Percentiles rank a stretch among this genome's conserved stretches.
These are phyloP conservation scores for Lagenorhynchus albirostris DNA, from an alignment of 2,113 vertebrate genomes.

Conservation along the genomic window DNA sequence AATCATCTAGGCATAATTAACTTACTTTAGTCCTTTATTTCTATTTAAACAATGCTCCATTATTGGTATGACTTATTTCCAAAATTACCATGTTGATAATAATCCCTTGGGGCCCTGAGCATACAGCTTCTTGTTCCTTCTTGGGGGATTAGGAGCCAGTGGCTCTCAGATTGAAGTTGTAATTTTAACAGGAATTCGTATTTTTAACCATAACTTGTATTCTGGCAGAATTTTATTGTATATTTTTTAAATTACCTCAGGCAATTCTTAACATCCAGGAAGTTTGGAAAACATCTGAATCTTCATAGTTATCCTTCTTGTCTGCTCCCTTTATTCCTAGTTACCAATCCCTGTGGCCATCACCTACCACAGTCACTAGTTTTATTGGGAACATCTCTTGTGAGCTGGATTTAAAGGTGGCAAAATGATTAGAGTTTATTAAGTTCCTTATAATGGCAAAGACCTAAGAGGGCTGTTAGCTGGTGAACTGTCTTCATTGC, in stretches of 20 bases:
- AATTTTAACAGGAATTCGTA: not conserved
- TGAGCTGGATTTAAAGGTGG: slow-evolving; percentile 4
- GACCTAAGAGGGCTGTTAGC: not conserved
- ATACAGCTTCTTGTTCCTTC: not conserved
- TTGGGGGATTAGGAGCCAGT: not conserved
- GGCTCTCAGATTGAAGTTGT: not conserved
- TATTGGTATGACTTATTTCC: not conserved
- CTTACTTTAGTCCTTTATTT: not conserved
- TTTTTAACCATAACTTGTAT: not conserved
- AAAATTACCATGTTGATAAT: not conserved
- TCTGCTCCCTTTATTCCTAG: not conserved
- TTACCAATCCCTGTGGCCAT: not conserved
- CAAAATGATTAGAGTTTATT: slow-evolving; percentile 25
- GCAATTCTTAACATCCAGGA: not conserved
- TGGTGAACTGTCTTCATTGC: slow-evolving; percentile 23
- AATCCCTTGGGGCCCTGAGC: not conserved
- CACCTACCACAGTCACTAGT: not conserved
- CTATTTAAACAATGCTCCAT: not conserved
- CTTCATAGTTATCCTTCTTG: not conserved
- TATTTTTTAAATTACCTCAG: not conserved
- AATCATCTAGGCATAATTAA: not conserved
- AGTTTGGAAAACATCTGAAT: not conserved
- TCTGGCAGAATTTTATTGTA: not conserved
- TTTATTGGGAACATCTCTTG: not conserved
- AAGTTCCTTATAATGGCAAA: slow-evolving; percentile 49